Evolutionary conservation across 2,888 invertebrate species (phyloP).

Genomic region (Operophtera brumata): DNA sequence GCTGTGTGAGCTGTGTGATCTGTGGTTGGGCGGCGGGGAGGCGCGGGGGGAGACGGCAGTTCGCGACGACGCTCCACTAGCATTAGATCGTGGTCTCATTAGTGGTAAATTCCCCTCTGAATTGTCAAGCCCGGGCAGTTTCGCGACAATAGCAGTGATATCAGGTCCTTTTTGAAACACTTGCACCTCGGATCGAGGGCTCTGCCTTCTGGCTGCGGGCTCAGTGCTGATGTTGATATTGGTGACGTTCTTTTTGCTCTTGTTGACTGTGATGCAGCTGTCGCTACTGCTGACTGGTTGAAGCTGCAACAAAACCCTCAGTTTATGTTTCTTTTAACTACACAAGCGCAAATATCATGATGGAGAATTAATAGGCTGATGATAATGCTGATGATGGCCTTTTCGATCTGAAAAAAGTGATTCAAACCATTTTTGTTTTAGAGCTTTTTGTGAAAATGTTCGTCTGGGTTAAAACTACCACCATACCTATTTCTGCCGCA

Average conservation of each 20-base stretch:
- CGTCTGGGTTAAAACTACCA: too few relatives aligned
- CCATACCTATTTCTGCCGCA: too few relatives aligned
- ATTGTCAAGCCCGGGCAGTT: constrained; percentile 80
- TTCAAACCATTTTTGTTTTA: too few relatives aligned
- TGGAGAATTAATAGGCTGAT: too few relatives aligned
- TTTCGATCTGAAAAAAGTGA: too few relatives aligned
- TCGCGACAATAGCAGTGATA: constrained; percentile 86
- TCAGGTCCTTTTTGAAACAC: constrained; percentile 91
- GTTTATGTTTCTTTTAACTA: background rate
- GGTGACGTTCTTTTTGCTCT: constrained; percentile 84
- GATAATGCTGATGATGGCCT: too few relatives aligned
- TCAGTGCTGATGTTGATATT: constrained; percentile 86
- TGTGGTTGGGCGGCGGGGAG: constrained; percentile 53
- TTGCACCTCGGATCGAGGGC: constrained; percentile 78
- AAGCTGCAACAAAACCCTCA: constrained; percentile 47
- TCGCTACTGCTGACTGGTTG: constrained; percentile 65
- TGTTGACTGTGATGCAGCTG: constrained; percentile 78
- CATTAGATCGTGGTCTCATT: constrained; percentile 77
- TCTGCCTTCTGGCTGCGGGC: constrained; percentile 58
- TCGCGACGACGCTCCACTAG: constrained; percentile 81
- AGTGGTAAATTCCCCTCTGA: constrained; percentile 65
- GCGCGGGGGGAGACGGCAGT: constrained; percentile 64
- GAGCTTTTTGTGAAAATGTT: too few relatives aligned
- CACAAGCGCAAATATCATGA: too few relatives aligned
- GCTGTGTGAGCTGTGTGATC: constrained; percentile 72